Evolutionary conservation across 1,140 invertebrate species (phyloP).

Genomic region (Wasmannia auropunctata): DNA sequence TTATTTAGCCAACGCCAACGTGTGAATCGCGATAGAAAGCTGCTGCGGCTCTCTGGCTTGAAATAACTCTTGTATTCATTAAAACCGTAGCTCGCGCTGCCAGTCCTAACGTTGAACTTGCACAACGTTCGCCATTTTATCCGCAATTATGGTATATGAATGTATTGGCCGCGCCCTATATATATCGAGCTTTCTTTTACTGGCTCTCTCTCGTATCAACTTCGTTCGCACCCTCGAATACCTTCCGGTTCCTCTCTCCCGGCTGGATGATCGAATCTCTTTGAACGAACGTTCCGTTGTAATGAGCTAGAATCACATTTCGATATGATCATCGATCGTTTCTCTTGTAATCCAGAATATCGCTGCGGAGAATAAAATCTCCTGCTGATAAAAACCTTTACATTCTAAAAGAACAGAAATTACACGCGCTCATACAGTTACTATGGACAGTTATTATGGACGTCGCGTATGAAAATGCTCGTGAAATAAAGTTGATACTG

Average conservation of each 20-base stretch:
- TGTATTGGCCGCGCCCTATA: background rate
- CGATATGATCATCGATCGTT: constrained; percentile 36
- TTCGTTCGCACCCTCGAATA: constrained; percentile 20
- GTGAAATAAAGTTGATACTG: background rate
- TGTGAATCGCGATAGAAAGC: constrained; percentile 21
- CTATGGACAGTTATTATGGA: no score
- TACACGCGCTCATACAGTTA: background rate
- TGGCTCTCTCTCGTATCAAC: background rate
- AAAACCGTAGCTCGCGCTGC: constrained; percentile 25
- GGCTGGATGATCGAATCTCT: constrained; percentile 2
- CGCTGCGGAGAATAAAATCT: constrained; percentile 19
- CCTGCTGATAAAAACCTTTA: background rate
- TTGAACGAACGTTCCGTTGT: constrained; percentile 13
- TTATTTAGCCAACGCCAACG: constrained; percentile 36
- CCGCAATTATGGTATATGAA: constrained; percentile 54
- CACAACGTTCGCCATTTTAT: constrained; percentile 23
- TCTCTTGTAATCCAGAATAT: background rate
- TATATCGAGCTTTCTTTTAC: constrained; percentile 31
- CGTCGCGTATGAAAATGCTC: background rate
- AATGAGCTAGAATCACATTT: constrained; percentile 45
- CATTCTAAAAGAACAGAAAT: constrained; percentile 3
- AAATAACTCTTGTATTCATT: constrained; percentile 35
- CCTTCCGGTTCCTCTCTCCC: background rate
- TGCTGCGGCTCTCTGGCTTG: background rate
- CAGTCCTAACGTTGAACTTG: constrained; percentile 17